Base-by-base conservation (phyloP, 2,797 vertebrate genomes). In the Propithecus deckenii region DNA sequence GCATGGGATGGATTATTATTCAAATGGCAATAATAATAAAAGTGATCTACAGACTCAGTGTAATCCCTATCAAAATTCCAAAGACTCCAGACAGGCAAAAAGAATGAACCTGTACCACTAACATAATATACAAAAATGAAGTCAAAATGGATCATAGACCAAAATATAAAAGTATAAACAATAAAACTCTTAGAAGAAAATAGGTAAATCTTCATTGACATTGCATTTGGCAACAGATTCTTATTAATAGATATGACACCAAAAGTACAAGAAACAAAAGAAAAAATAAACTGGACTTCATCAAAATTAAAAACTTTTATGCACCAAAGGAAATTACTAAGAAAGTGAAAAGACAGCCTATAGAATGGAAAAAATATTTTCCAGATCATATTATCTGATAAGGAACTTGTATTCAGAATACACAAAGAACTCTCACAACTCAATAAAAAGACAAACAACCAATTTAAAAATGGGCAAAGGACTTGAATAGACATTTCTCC, bases 391-490 rank as follows among this genome's bases (percentile, higher is more conserved):
- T 28, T 32, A 46, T 52, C 67, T 94, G 14, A 43, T 71, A 81
- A 81, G 43, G 38, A 30, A 83, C 12, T 46, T 92, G 4, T 13
- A 86, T 55, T 22, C 25, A 43, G 61, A 97, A 80, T 41, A 81
- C 0, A 92, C 8, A 63, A 86, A 78, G 32, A 71, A 87, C 61
- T 48, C 69, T 96, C 48, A 85, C 11, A 88, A 85, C 46, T 81
- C 61, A 89, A 88, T 28, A 91, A 79, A 59, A 89, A 46, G 20
- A 65, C 2, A 85, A 50, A 84, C 23, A 55, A 20, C 17, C 76
- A 50, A 76, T 55, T 91, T 89, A 74, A 92, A 93, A 95, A 84
- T 17, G 32, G 35, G 55, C 46, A 72, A 78, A 89, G n/a, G 57
- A 25, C 25, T 38, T 48, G 28, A 85, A n/a, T 2, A 83, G 35